Evolutionary conservation across 2,113 vertebrate genomes (phyloP).

Genomic region (Neolamprologus variostigma): DNA sequence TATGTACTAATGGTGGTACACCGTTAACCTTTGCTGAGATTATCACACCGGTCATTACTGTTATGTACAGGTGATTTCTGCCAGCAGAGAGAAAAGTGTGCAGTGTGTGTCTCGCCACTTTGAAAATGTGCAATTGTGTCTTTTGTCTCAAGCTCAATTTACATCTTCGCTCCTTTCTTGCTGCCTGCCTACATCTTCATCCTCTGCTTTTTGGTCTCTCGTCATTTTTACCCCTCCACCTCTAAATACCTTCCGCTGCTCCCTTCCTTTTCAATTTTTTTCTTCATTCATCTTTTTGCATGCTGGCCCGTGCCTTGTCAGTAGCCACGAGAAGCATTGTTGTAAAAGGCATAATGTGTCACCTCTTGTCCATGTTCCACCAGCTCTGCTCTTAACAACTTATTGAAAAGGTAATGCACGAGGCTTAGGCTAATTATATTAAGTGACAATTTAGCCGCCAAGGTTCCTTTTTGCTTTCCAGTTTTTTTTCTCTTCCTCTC

Average conservation of each 20-base stretch:
- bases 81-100: constrained; percentile 56
- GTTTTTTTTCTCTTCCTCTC: neutral
- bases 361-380: constrained; percentile 3
- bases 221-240: neutral
- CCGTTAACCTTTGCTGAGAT: constrained; percentile 69
- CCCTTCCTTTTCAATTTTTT: constrained; percentile 39
- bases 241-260: neutral
- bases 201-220: constrained; percentile 9
- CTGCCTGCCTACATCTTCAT: constrained; percentile 60
- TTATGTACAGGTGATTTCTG: constrained; percentile 72
- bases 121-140: constrained; percentile 70
- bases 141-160: constrained; percentile 46
- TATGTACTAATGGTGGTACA: constrained; percentile 52
- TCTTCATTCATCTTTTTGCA: neutral
- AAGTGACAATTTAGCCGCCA: constrained; percentile 60
- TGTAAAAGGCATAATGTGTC: constrained; percentile 35
- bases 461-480: constrained; percentile 36
- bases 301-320: neutral
- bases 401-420: constrained; percentile 44
- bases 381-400: constrained; percentile 38
- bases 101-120: constrained; percentile 52
- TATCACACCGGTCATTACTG: constrained; percentile 77
- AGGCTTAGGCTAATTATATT: constrained; percentile 55
- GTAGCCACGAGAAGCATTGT: constrained; percentile 15
- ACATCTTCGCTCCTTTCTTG: constrained; percentile 66